Evolutionary conservation across 2,888 invertebrate genomes (phyloP).

Genomic region (Eretmocerus hayati): DNA sequence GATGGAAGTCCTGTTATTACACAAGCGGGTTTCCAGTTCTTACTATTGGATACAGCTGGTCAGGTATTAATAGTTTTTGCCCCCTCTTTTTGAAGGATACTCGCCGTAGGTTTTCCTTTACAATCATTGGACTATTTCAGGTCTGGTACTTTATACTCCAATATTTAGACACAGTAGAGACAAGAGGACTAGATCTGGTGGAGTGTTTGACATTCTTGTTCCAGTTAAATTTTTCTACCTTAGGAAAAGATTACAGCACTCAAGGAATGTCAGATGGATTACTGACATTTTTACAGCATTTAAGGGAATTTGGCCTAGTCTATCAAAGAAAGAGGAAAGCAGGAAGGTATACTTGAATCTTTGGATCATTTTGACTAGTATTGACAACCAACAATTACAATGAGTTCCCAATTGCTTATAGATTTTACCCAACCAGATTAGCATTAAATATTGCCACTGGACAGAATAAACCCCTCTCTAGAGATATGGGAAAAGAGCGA

Average conservation of each 20-base stretch:
- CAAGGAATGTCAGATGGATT: slow-evolving; percentile 86
- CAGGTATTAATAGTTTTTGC: too few species aligned
- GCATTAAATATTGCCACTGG: slow-evolving; percentile 78
- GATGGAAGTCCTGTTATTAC: slow-evolving; percentile 85
- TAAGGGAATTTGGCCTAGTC: slow-evolving; percentile 94
- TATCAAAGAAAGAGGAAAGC: slow-evolving; percentile 71
- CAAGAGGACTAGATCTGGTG: slow-evolving; percentile 76
- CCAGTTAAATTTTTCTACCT: slow-evolving; percentile 88
- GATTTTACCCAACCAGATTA: slow-evolving; percentile 91
- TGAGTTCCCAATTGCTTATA: slow-evolving; percentile 18
- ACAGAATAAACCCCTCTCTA: slow-evolving; percentile 44
- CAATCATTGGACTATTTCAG: too few species aligned
- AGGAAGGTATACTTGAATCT: slow-evolving; percentile 57
- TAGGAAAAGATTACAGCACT: slow-evolving; percentile 94
- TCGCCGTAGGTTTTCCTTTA: neutral
- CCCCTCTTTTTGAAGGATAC: too few species aligned
- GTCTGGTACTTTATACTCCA: slow-evolving; percentile 97
- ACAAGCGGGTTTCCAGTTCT: slow-evolving; percentile 92
- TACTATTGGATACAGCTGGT: slow-evolving; percentile 84
- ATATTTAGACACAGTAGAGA: slow-evolving; percentile 88
- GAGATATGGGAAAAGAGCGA: slow-evolving; percentile 51
- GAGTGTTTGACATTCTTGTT: slow-evolving; percentile 94
- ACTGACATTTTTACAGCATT: slow-evolving; percentile 85
- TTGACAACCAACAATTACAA: neutral
- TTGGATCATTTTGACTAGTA: too few species aligned